These are phyloP conservation scores for Atopsyche davidsoni DNA, from an alignment of 1,140 invertebrate species.

Conservation along the genomic window DNA sequence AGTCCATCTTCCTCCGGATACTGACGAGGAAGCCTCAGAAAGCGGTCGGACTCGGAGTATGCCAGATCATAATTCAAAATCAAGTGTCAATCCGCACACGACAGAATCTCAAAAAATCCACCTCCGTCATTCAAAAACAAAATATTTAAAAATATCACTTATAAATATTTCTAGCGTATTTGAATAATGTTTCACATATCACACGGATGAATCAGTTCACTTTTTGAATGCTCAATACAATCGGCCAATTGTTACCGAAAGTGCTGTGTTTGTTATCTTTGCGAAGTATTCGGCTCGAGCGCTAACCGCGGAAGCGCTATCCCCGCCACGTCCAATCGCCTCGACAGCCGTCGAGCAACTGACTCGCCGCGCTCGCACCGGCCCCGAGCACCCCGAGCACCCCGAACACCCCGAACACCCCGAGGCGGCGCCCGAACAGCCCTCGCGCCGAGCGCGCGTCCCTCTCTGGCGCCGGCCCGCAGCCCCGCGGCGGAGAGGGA, in stretches of 20 bases:
- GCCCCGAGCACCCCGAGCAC: conserved; percentile 9
- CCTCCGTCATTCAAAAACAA: not conserved
- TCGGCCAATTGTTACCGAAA: too few species aligned
- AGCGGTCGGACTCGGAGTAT: too few species aligned
- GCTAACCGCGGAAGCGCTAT: not conserved
- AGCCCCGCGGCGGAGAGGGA: conserved; percentile 8
- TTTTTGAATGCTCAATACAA: too few species aligned
- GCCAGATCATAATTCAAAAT: too few species aligned
- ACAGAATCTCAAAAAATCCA: conserved; percentile 6
- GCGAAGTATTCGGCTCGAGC: not conserved
- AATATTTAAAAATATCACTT: not conserved
- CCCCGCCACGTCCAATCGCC: conserved; percentile 15
- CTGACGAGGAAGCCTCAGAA: too few species aligned
- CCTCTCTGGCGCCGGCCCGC: conserved; percentile 1
- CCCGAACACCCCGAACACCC: conserved; percentile 15
- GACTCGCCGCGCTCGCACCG: conserved; percentile 14
- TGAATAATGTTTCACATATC: not conserved
- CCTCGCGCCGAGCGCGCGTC: conserved; percentile 8
- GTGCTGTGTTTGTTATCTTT: not conserved
- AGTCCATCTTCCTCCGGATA: conserved; percentile 91
- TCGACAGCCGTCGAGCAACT: conserved; percentile 26
- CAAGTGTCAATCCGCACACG: not conserved
- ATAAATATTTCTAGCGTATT: too few species aligned
- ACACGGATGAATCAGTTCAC: too few species aligned
- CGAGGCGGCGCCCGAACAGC: conserved; percentile 9